Evolutionary conservation across 2,888 invertebrate species (phyloP).

Genomic region (Halictus ligatus): DNA sequence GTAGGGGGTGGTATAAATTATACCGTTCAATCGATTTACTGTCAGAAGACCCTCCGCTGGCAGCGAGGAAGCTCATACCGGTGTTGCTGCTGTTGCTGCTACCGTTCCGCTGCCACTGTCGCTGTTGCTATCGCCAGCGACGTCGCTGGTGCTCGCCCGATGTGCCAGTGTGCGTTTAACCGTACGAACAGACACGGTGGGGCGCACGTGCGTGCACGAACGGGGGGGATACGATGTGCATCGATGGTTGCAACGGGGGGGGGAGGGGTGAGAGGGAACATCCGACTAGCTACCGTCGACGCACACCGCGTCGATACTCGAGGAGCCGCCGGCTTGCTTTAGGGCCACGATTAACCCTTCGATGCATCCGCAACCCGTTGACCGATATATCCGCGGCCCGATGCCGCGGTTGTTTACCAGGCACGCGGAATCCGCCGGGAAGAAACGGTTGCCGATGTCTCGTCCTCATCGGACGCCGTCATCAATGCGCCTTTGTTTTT

Average conservation of each 20-base stretch:
- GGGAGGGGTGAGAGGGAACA: background rate
- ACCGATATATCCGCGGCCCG: constrained; percentile 60
- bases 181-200: constrained; percentile 57
- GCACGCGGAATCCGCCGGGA: constrained; percentile 10
- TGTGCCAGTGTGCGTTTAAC: constrained; percentile 69
- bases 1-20: constrained; percentile 84
- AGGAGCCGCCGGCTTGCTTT: constrained; percentile 39
- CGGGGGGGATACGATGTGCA: constrained; percentile 66
- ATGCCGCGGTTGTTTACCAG: constrained; percentile 42
- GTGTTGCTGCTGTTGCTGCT: constrained; percentile 67
- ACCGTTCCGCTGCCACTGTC: constrained; percentile 65
- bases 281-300: constrained; percentile 24
- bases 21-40: constrained; percentile 84
- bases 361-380: constrained; percentile 54
- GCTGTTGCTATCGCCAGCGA: constrained; percentile 52
- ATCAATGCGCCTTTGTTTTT: background rate
- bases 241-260: constrained; percentile 53
- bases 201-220: constrained; percentile 64
- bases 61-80: constrained; percentile 71
- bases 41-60: constrained; percentile 82
- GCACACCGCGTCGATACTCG: constrained; percentile 40
- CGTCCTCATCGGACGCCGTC: background rate
- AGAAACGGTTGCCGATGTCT: background rate
- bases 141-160: constrained; percentile 56
- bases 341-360: constrained; percentile 55